Conservation (phyloP, 92 coral and sea anemone species). For the Porites evermanni region DNA sequence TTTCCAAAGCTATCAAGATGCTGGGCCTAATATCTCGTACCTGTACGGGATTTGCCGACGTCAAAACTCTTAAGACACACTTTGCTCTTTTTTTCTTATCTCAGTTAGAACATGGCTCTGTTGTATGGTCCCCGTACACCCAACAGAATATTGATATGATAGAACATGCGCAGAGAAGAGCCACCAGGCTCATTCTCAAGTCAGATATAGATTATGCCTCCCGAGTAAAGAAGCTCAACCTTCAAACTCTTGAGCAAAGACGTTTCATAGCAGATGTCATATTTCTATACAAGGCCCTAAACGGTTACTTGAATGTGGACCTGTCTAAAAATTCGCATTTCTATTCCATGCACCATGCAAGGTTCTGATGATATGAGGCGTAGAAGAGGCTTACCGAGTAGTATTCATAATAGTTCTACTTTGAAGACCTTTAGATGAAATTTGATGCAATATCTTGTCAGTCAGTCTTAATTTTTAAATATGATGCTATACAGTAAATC, state of each 20-base stretch:
- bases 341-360: constrained; percentile 2
- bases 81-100: constrained; percentile 31
- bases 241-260: neutral
- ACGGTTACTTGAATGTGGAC: constrained; percentile 17
- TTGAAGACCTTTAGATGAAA: neutral
- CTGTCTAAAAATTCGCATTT: neutral
- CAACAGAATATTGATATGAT: constrained; percentile 14
- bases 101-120: constrained; percentile 29
- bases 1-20: constrained; percentile 23
- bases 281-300: constrained; percentile 15
- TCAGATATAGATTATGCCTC: constrained; percentile 11
- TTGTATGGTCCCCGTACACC: constrained; percentile 46
- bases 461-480: neutral
- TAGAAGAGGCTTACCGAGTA: neutral
- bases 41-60: constrained; percentile 29
- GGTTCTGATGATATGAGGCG: constrained; percentile 7
- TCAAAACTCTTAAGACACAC: constrained; percentile 34
- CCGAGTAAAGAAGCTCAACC: constrained; percentile 13
- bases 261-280: constrained; percentile 11
- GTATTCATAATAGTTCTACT: neutral
- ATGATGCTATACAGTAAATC: neutral
- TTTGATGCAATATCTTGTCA: neutral
- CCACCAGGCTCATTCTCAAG: constrained; percentile 33
- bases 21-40: constrained; percentile 41
- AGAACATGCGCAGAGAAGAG: constrained; percentile 39